Conservation (phyloP, 2,113 vertebrate genomes). For the Carollia perspicillata region DNA sequence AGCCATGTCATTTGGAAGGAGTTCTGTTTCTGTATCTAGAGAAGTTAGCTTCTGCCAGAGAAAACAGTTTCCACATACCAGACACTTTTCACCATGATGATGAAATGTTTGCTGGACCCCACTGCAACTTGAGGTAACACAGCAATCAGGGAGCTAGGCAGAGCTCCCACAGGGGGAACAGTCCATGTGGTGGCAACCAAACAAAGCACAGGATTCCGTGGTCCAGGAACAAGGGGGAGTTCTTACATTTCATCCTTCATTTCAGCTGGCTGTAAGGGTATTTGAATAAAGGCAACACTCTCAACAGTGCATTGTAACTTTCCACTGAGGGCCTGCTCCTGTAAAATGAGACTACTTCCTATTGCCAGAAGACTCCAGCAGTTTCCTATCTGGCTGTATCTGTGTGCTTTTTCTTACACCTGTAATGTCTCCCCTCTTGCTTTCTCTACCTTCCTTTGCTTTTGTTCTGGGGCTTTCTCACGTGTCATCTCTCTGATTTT, state of each 20-base stretch:
- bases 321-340: not conserved
- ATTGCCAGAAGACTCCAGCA: not conserved
- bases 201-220: not conserved
- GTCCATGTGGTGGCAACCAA: not conserved
- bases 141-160: not conserved
- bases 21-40: not conserved
- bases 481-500: not conserved
- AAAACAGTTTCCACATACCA: constrained; percentile 24
- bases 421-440: not conserved
- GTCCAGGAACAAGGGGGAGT: not conserved
- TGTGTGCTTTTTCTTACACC: not conserved
- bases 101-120: not conserved
- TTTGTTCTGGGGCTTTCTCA: not conserved
- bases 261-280: not conserved
- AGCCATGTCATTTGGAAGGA: not conserved
- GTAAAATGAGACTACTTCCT: not conserved
- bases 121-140: not conserved
- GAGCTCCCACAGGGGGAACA: not conserved
- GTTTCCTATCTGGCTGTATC: not conserved
- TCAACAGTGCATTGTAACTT: not conserved
- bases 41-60: not conserved
- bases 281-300: constrained; percentile 6
- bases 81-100: not conserved
- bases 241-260: not conserved
- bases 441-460: not conserved